Conservation (phyloP, 2,888 invertebrate species). For the Eumacrocentrus americanus region DNA sequence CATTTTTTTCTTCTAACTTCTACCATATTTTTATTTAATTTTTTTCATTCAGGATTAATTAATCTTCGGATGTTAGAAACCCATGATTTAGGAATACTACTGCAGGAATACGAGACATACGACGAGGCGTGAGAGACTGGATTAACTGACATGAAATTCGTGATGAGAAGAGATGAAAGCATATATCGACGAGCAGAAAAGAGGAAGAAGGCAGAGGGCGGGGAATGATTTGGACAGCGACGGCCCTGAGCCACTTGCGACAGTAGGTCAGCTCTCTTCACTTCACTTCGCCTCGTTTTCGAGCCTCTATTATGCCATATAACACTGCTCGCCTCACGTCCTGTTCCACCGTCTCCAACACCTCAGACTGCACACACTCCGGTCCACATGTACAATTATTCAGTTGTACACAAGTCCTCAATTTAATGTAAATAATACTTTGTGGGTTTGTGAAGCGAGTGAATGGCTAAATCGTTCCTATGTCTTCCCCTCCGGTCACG, state of each 20-base stretch:
- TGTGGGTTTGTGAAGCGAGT: background rate
- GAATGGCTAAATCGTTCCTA: background rate
- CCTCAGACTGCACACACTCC: constrained; percentile 30
- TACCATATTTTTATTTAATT: too few relatives aligned
- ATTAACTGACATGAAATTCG: constrained; percentile 22
- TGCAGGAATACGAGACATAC: background rate
- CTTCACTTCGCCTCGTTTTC: constrained; percentile 58
- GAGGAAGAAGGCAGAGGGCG: constrained; percentile 19
- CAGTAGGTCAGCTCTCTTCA: constrained; percentile 62
- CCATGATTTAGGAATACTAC: too few relatives aligned
- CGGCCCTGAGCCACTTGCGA: constrained; percentile 62
- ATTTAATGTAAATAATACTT: background rate
- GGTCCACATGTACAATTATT: constrained; percentile 21
- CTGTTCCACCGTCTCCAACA: constrained; percentile 29
- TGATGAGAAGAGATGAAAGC: constrained; percentile 27
- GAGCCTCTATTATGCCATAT: constrained; percentile 55
- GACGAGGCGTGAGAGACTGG: constrained; percentile 4
- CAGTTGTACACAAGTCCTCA: constrained; percentile 17
- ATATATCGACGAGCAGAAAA: constrained; percentile 18
- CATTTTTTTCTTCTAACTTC: too few relatives aligned
- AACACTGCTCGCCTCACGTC: constrained; percentile 34
- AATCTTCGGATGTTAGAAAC: too few relatives aligned
- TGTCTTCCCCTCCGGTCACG: constrained; percentile 3
- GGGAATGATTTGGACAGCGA: constrained; percentile 58
- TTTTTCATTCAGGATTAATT: too few relatives aligned